Percentiles rank a stretch among this genome's conserved stretches.
phyloP scores from a whole-genome alignment of 2,888 invertebrate species.

The Zaprionus obscuricornis region DNA sequence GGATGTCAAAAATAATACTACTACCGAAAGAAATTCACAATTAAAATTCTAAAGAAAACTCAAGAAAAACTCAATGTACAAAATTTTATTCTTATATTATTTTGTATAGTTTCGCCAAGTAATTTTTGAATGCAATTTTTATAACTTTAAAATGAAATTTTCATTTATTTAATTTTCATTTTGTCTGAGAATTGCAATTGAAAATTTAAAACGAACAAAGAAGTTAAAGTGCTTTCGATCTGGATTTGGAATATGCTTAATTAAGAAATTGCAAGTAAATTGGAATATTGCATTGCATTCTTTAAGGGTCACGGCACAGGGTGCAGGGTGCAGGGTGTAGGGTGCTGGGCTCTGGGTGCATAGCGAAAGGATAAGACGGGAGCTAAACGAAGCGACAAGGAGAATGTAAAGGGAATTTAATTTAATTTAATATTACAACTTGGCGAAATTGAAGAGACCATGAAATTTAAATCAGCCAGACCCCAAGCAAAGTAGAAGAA shows the following conservation, averaged over 20 bases:
- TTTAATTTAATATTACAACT: constrained; percentile 69
- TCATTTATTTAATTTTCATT: background rate
- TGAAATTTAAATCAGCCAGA: constrained; percentile 72
- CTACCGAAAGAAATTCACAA: background rate
- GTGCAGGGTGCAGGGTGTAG: too few relatives aligned
- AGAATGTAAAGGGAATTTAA: constrained; percentile 62
- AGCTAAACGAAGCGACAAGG: background rate
- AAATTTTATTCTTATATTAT: too few relatives aligned
- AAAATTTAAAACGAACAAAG: background rate
- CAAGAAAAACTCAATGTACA: too few relatives aligned
- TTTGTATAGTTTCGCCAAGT: too few relatives aligned
- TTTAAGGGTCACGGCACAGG: too few relatives aligned
- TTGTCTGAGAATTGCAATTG: too few relatives aligned
- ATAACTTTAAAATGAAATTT: background rate
- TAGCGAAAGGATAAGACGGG: too few relatives aligned
- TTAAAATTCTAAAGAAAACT: too few relatives aligned
- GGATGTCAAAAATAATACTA: background rate
- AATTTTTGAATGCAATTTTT: too few relatives aligned
- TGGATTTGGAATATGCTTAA: too few relatives aligned
- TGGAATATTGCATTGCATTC: constrained; percentile 18
- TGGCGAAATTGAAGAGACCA: constrained; percentile 69
- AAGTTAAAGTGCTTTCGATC: background rate
- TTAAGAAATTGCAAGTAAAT: constrained; percentile 16
- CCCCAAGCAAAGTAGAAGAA: constrained; percentile 18
- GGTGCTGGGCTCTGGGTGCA: too few relatives aligned